Evolutionary conservation across 92 coral and sea anemone genomes (phyloP).

Genomic region (Paragorgia papillata): DNA sequence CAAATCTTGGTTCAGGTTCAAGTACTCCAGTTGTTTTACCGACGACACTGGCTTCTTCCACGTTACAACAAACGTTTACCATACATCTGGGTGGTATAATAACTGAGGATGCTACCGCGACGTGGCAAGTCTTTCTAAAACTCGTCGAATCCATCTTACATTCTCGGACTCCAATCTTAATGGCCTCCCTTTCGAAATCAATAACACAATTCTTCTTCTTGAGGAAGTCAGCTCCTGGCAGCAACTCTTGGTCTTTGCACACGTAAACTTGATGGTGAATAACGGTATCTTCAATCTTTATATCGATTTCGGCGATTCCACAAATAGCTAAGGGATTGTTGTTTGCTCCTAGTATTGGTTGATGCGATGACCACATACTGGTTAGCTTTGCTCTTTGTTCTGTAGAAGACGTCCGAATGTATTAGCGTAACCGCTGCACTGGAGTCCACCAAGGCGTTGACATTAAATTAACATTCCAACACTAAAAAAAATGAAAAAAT

Average conservation of each 20-base stretch:
- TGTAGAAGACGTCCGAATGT: conserved; percentile 7
- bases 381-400: neutral
- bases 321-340: conserved; percentile 13
- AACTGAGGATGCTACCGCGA: conserved; percentile 20
- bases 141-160: too few relatives aligned
- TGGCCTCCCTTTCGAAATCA: conserved; percentile 13
- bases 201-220: neutral
- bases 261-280: conserved; percentile 4
- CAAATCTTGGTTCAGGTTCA: conserved; percentile 19
- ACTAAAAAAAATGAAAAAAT: neutral
- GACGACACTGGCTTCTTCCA: conserved; percentile 5
- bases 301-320: neutral
- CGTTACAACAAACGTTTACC: conserved; percentile 17
- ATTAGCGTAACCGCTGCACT: conserved; percentile 16
- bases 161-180: too few relatives aligned
- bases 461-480: neutral
- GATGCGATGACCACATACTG: neutral
- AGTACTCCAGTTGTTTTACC: conserved; percentile 4
- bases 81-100: conserved; percentile 10
- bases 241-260: conserved; percentile 23
- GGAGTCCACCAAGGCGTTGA: conserved; percentile 12
- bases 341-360: conserved; percentile 13
- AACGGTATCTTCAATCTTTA: neutral
- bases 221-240: conserved; percentile 24
- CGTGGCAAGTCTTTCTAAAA: neutral